Evolutionary conservation across 2,797 vertebrate genomes (phyloP), one percentile per base, ranked within the genome.

Genomic region (Melanotaenia pygmaea): DNA sequence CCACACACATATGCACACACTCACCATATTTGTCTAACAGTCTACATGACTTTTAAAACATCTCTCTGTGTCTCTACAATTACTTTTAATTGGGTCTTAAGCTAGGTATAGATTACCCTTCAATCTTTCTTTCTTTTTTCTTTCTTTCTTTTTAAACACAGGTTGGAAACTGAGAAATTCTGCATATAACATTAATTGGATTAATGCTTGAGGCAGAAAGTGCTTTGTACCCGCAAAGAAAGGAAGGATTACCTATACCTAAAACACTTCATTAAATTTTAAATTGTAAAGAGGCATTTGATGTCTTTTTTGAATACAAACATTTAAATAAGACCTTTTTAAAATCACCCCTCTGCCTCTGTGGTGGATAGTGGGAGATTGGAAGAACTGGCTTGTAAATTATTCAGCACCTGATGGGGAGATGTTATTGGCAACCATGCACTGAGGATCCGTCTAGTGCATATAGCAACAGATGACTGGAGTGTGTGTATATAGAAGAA

Each of bases 351-450:
- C 18, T 74, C 66, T 71, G 77, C 71, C 73, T 76, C 71, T 35
- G 67, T 59, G 81, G 32, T 77, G 81, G 70, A 24, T 60, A 64
- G 67, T 5, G 1, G 51, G 67, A 73, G 57, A 71, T 76, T 74
- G 53, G 78, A 72, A 73, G 85, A 82, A 79, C 72, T 85, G 75
- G 63, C 51, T 37, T 66, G 26, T 90, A 69, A 88, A 86, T 87
- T 72, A 88, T 88, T 88, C 68, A 84, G 80, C 30, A 82, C 50
- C 45, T 57, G 47, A 82, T 66, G 59, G 57, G 54, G 74, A 66
- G 60, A 68, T 73, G 66, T 74, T 72, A 67, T 76, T 77, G 73
- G 71, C 69, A 74, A 59, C 69, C 74, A 64, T 74, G 53, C 76
- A 62, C 18, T 74, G 76, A 74, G 77, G 66, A 69, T 86, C 81